Base-by-base conservation (phyloP, 2,888 invertebrate species). In the Strigamia maritima region DNA sequence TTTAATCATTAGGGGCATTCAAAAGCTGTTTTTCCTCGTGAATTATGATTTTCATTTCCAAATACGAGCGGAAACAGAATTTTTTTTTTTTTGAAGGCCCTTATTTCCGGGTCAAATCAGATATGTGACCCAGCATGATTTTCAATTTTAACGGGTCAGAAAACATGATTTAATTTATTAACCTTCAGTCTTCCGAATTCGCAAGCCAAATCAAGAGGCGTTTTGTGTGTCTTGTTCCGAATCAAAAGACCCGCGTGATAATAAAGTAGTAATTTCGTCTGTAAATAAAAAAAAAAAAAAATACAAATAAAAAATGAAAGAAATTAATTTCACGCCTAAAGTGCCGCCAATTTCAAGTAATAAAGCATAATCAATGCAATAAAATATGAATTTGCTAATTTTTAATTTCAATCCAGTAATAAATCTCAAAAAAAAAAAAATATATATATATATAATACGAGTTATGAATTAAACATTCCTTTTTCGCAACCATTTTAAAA, bases 121-220 rank as follows among this genome's bases (percentile, higher is more conserved):
- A n/a, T n/a, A 7, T 31, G 7, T 31, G 31, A 31, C 31, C 31
- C 31, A 31, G 31, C 31, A 31, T 31, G 31, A 31, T 31, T 31
- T 31, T 31, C 2, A 31, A 31, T 31, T 31, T 31, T 4, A 31
- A 31, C 31, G 7, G 31, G 2, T 31, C 31, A 31, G 31, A 31
- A 31, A 31, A 2, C 31, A 31, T 7, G 31, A 49, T n/a, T 49
- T n/a, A 10, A 60, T 22, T 22, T 19, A 19, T 60, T 74, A 44
- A 84, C 83, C 82, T 83, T 83, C 14, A 81, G 84, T 81, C 86
- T 83, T 14, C 88, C 88, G 82, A 86, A 87, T 82, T 88, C 88
- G 82, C 87, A 87, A 70, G 88, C 88, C 77, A 87, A 82, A 82
- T 88, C 88, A 16, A 88, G 84, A 0, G 88, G 85, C 1, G 87